A percentile compares a stretch with the other conserved stretches of the same genome.
phyloP scores from a whole-genome alignment of 1,140 invertebrate species.

The Drosophila miranda region DNA sequence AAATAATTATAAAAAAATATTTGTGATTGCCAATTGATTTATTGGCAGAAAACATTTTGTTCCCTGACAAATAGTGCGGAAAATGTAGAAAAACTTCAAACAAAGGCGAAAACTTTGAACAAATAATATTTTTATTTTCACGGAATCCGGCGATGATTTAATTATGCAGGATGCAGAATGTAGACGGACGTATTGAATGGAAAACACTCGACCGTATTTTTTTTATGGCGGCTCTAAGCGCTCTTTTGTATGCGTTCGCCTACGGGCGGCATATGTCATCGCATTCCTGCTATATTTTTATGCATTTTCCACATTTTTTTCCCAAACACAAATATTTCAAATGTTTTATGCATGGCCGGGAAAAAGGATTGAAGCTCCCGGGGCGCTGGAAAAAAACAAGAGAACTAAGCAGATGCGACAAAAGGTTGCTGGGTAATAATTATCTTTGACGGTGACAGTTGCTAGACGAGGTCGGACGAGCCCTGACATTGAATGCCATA shows the following conservation, averaged over 20 bases:
- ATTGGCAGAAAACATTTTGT: constrained; percentile 67
- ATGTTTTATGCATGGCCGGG: constrained; percentile 58
- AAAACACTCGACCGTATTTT: constrained; percentile 9
- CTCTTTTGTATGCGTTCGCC: constrained; percentile 41
- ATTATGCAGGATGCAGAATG: constrained; percentile 56
- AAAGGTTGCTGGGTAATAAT: constrained; percentile 42
- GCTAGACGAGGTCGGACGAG: constrained; percentile 32
- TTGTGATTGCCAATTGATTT: constrained; percentile 66
- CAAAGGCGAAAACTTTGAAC: constrained; percentile 50
- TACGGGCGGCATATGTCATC: constrained; percentile 57
- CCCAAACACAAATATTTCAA: constrained; percentile 34
- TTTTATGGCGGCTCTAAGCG: constrained; percentile 47
- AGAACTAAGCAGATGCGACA: constrained; percentile 9
- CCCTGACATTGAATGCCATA: constrained; percentile 55
- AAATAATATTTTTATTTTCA: constrained; percentile 48
- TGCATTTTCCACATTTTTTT: constrained; percentile 44
- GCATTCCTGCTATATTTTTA: constrained; percentile 58
- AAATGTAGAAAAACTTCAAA: constrained; percentile 56
- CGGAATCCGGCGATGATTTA: constrained; percentile 57
- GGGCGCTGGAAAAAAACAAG: constrained; percentile 13
- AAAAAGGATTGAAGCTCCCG: constrained; percentile 13
- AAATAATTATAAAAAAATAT: constrained; percentile 20
- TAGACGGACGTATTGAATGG: constrained; percentile 31
- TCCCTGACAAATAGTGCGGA: constrained; percentile 67
- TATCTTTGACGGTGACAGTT: constrained; percentile 64